Base-by-base conservation (phyloP, 2,797 vertebrate genomes). In the Mallotus villosus region DNA sequence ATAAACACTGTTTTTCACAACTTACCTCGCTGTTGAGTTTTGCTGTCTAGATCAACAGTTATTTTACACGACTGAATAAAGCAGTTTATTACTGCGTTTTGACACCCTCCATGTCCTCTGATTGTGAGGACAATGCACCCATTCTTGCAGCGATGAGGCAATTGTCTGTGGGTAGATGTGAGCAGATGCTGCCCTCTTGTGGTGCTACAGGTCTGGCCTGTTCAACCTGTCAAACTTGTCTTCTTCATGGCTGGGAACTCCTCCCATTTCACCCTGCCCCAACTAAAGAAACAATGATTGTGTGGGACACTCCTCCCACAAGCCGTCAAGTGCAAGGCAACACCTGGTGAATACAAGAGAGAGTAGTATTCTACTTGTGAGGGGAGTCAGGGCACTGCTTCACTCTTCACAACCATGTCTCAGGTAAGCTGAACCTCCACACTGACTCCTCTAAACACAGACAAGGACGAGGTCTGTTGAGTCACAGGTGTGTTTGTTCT, bases 141-240 rank as follows among this genome's bases (percentile, higher is more conserved):
- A 14, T 46, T 46, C 41, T 14, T 46, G 41, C 41, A 46, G 41
- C 9, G 41, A 12, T 46, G 41, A 46, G 41, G 12, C 41, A 46
- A 34, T 0, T 34, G 32, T 34, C 32, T 34, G 5, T 46, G 41
- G 11, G 12, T 46, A 46, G 41, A 14, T 1, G 22, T 65, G 22
- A 29, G 27, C 51, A 14, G 25, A 34, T 57, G 53, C 51, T 68
- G 51, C 51, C 66, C 51, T 34, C 66, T 34, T 21, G 66, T 68
- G 66, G 49, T 16, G 6, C 19, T 27, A 9, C 25, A 19, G 19
- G 34, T 21, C 57, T 21, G 6, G 57, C 24, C 24, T n/a, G 57
- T 59, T 59, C 57, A 21, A 24, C 19, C 37, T 12, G 24, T 66
- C 41, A 17, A 6, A 19, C 49, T 51, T 51, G 25, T 46, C 21